Conservation (phyloP, 2,888 invertebrate genomes). For the Hermaeophaga mercurialis region DNA sequence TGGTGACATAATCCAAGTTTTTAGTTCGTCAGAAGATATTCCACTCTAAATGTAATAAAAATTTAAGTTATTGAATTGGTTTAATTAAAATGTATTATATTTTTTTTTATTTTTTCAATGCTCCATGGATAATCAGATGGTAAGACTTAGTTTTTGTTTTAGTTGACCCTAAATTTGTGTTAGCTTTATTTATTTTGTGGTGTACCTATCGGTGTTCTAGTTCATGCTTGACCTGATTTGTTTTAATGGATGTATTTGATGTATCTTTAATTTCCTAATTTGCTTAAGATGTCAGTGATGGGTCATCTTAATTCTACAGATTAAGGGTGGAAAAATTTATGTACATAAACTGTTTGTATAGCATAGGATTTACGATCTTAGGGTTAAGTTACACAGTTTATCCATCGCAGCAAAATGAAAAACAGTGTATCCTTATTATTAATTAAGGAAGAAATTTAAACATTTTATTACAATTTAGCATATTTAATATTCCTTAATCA, state of each 20-base stretch:
- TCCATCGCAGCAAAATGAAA: too few relatives aligned
- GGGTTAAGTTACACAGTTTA: too few relatives aligned
- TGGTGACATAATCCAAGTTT: background rate
- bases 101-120: slow-evolving; percentile 51
- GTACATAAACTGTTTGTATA: too few relatives aligned
- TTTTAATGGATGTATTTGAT: slow-evolving; percentile 1
- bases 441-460: too few relatives aligned
- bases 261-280: background rate
- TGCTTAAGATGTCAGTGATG: slow-evolving; percentile 16
- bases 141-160: slow-evolving; percentile 56
- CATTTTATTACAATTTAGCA: too few relatives aligned
- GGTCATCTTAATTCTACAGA: too few relatives aligned
- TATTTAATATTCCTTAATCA: too few relatives aligned
- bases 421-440: too few relatives aligned
- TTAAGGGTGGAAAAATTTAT: too few relatives aligned
- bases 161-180: slow-evolving; percentile 28
- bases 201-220: too few relatives aligned
- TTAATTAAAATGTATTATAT: slow-evolving; percentile 41
- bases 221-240: slow-evolving; percentile 41
- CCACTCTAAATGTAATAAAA: slow-evolving; percentile 6
- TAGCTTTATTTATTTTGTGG: slow-evolving; percentile 16
- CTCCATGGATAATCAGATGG: slow-evolving; percentile 59
- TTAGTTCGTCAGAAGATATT: slow-evolving; percentile 9
- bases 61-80: slow-evolving; percentile 12
- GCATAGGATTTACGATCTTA: too few relatives aligned